phyloP scores from a whole-genome alignment of 2,113 vertebrate species.

The Onychostruthus taczanowskii region DNA sequence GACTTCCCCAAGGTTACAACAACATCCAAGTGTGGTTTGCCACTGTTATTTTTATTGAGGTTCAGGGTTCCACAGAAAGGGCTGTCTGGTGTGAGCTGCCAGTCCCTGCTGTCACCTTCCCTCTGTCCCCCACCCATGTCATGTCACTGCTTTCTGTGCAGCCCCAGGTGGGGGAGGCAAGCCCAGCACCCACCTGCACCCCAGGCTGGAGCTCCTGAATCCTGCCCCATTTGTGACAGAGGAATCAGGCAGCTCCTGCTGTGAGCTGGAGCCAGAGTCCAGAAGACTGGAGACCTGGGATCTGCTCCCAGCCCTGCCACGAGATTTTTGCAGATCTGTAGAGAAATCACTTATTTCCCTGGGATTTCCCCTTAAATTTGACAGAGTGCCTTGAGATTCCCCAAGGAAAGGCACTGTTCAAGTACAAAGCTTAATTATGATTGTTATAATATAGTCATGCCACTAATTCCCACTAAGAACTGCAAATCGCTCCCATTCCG shows the following conservation, averaged over 20 bases:
- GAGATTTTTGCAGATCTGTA: neutral
- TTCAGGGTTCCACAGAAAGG: neutral
- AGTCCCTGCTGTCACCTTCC: neutral
- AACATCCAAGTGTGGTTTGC: neutral
- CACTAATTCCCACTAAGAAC: constrained; percentile 61
- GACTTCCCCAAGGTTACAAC: neutral
- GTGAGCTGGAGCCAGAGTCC: neutral
- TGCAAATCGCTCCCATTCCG: constrained; percentile 48
- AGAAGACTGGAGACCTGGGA: neutral
- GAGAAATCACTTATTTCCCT: constrained; percentile 12
- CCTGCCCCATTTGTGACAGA: accelerated
- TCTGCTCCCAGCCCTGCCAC: neutral
- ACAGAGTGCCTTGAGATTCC: constrained; percentile 42
- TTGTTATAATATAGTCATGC: constrained; percentile 57
- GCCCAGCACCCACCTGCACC: neutral
- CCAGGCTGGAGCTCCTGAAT: accelerated
- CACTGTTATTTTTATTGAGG: neutral
- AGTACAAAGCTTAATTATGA: constrained; percentile 67
- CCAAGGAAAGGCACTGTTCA: constrained; percentile 40
- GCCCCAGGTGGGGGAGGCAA: accelerated
- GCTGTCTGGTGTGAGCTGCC: neutral
- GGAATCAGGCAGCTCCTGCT: neutral
- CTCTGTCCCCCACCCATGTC: accelerated
- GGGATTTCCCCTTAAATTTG: constrained; percentile 37
- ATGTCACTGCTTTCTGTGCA: accelerated